These are phyloP conservation scores for Sciurus vulgaris DNA, from an alignment of 2,797 vertebrate species.

Conservation along the genomic window DNA sequence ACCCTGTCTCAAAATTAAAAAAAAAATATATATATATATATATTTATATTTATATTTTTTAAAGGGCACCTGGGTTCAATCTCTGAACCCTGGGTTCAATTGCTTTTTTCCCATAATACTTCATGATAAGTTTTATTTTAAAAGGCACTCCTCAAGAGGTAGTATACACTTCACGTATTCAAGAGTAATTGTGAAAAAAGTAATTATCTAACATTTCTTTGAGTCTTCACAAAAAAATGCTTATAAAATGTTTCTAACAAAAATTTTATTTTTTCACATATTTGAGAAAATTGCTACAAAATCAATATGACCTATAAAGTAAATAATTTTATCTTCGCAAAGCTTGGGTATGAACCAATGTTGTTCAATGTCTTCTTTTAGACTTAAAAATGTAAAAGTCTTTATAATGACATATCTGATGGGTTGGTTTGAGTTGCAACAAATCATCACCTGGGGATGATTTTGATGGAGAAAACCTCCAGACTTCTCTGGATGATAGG, in stretches of 20 bases:
- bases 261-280: constrained; percentile 74
- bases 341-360: neutral
- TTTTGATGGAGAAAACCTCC: constrained; percentile 47
- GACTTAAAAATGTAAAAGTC: neutral
- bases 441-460: neutral
- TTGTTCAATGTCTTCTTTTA: neutral
- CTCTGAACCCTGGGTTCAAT: too few species aligned
- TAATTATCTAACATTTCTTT: constrained; percentile 72
- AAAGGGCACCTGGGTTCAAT: too few species aligned
- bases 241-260: constrained; percentile 74
- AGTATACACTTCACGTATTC: constrained; percentile 74
- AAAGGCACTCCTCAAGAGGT: constrained; percentile 66
- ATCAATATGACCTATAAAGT: neutral
- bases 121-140: constrained; percentile 78
- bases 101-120: constrained; percentile 21
- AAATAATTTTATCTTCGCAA: constrained; percentile 26
- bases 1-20: too few species aligned
- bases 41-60: too few species aligned
- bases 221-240: constrained; percentile 57
- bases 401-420: constrained; percentile 10
- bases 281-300: constrained; percentile 40
- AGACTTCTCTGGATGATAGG: neutral
- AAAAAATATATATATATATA: too few species aligned
- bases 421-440: neutral
- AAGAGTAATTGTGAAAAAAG: constrained; percentile 31